Evolutionary conservation across 64 coral and sea anemone genomes (phyloP), one percentile per base, ranked within the genome.

Genomic region (Actinia equina): DNA sequence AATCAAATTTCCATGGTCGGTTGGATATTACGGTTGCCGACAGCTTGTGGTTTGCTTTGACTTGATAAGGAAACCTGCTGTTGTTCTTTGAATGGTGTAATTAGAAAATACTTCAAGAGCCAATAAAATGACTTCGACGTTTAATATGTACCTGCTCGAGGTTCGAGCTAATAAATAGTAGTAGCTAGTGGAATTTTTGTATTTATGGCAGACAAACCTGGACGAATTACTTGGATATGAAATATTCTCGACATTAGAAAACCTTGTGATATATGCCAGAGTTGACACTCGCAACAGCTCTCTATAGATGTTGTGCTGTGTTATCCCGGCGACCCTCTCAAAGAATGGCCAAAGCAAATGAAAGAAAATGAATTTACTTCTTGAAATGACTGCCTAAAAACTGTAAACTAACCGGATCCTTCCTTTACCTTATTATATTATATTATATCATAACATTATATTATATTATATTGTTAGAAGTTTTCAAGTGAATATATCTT

Each of bases 141-240:
- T 13, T 74, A 74, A 41, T 74, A 69, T 74, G 10, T 74, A 74
- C 69, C 69, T 74, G 69, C 69, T 15, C n/a, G 69, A 41, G 69
- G 26, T 74, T 74, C 23, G 9, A 74, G 69, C 69, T 14, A 74
- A 74, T 74, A 74, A 27, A 74, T 74, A 74, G 69, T 74, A 74
- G 69, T 16, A 41, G 69, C 69, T 41, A 20, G 69, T 74, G 69
- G 69, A 14, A 30, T 74, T 26, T 74, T 74, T 25, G n/a, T 74
- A 41, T 11, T 74, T 14, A 74, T 74, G 69, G 12, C 26, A 30
- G 69, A 26, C 26, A 15, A 41, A 30, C 26, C 27, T 74, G 69
- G 69, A 30, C n/a, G 13, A 30, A 14, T 12, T 74, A 25, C 25
- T 15, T 4, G n/a, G 23, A 2, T 41, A 13, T 14, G 14, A 37